phyloP scores from a whole-genome alignment of 1,140 invertebrate species.

The Apis cerana region DNA sequence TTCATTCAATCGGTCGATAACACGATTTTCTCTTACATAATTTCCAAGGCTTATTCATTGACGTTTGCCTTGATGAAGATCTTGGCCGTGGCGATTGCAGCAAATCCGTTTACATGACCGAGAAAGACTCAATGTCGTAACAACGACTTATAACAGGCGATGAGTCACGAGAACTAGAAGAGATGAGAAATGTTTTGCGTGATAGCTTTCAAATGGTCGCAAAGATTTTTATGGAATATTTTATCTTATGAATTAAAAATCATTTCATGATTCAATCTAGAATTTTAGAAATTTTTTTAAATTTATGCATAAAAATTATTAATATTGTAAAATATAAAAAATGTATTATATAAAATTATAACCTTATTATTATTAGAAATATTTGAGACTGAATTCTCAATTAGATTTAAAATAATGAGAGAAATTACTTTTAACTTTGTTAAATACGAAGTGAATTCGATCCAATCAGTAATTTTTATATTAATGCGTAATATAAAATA shows the following conservation, averaged over 20 bases:
- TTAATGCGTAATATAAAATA: slow-evolving; percentile 9
- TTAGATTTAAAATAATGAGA: background rate
- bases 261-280: background rate
- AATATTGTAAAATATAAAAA: too few species aligned
- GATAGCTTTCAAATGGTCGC: background rate
- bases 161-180: background rate
- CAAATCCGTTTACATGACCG: slow-evolving; percentile 39
- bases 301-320: too few species aligned
- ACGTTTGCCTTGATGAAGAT: slow-evolving; percentile 41
- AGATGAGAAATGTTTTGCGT: background rate
- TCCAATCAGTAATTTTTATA: background rate
- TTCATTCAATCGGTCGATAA: slow-evolving; percentile 33
- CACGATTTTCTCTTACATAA: slow-evolving; percentile 40
- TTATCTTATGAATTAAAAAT: background rate
- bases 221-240: background rate
- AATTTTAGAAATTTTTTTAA: background rate
- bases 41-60: slow-evolving; percentile 16
- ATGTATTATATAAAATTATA: too few species aligned
- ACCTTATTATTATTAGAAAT: too few species aligned
- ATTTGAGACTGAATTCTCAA: too few species aligned
- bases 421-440: background rate
- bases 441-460: background rate
- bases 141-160: background rate
- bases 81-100: slow-evolving; percentile 36
- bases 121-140: slow-evolving; percentile 25